Evolutionary conservation across 1,140 invertebrate species (phyloP), one percentile per base, ranked within the genome.

Genomic region (Aphaenogaster ashmeadi): DNA sequence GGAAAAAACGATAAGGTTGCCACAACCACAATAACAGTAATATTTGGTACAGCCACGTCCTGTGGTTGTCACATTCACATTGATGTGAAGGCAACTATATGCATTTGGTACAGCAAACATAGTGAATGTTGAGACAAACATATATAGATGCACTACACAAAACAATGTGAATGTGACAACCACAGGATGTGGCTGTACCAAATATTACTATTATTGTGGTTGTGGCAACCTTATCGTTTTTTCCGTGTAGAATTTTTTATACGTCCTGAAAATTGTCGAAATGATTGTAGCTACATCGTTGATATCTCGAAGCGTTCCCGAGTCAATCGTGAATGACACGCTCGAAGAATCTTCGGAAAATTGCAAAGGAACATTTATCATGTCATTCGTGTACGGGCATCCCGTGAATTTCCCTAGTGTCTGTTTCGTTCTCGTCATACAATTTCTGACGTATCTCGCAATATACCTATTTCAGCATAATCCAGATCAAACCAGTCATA

Each of bases 381-480:
- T 41, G 41, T 74, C 27, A 44, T 64, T 78, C 79, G 18, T 1
- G 15, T 36, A 27, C 38, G 18, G 79, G 38, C 52, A 83, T 33
- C 52, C 7, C 54, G 52, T n/a, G n/a, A 75, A 84, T 84, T 84
- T 84, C 80, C 80, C 80, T 62, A n/a, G 69, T 84, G 54, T 41
- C 80, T 80, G 38, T 74, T 74, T 74, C 41, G 44, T 44, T 50
- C 52, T 47, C 54, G 69, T 60, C 67, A 21, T 47, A n/a, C 41
- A 69, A 74, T 50, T 75, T 60, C 27, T 44, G 56, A 74, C 41
- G 41, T 58, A 47, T 83, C 60, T 21, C 41, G 78, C 41, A 27
- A 41, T 13, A n/a, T 27, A 13, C 2, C 27, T 38, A 52, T 38
- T 21, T 50, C 11, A 3, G 13, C 13, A 38, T 27, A 36, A 71